Percentiles rank a stretch among this genome's conserved stretches.
These are phyloP conservation scores for Cordylochernes scorpioides DNA, from an alignment of 2,888 invertebrate genomes.

Conservation along the genomic window DNA sequence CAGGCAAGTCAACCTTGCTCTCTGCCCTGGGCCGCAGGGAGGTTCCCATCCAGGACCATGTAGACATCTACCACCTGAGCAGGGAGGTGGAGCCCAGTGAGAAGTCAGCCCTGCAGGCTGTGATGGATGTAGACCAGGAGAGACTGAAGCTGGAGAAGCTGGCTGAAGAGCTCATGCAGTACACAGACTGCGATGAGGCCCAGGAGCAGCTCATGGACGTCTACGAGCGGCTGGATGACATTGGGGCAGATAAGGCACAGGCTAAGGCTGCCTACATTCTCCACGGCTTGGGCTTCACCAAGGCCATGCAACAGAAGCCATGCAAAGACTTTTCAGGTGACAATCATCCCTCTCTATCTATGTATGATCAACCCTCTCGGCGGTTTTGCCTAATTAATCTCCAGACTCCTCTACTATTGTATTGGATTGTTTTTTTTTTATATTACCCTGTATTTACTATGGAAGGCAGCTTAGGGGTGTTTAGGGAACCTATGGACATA, in stretches of 20 bases:
- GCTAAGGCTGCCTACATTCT: constrained; percentile 78
- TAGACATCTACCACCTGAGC: constrained; percentile 88
- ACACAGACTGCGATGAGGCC: constrained; percentile 64
- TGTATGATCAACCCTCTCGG: no score
- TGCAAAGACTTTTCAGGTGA: constrained; percentile 35
- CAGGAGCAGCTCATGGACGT: constrained; percentile 92
- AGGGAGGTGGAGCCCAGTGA: constrained; percentile 95
- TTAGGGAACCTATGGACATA: no score
- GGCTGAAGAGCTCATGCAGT: constrained; percentile 61
- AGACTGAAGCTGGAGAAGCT: constrained; percentile 63
- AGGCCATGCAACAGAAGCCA: constrained; percentile 32
- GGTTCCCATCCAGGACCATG: constrained; percentile 80
- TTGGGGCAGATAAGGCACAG: constrained; percentile 83
- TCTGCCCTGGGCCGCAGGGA: constrained; percentile 69
- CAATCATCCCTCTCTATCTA: neutral
- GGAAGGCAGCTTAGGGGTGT: no score
- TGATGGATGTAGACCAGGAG: constrained; percentile 94
- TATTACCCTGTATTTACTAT: no score
- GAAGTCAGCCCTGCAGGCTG: constrained; percentile 77
- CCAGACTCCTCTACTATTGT: no score
- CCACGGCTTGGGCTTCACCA: constrained; percentile 79
- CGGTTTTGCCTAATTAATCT: no score
- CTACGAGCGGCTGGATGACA: constrained; percentile 86
- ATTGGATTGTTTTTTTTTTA: no score
- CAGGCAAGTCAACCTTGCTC: constrained; percentile 74